Evolutionary conservation across 2,113 vertebrate genomes (phyloP), one percentile per base, ranked within the genome.

Genomic region (Halcyon malimbica): DNA sequence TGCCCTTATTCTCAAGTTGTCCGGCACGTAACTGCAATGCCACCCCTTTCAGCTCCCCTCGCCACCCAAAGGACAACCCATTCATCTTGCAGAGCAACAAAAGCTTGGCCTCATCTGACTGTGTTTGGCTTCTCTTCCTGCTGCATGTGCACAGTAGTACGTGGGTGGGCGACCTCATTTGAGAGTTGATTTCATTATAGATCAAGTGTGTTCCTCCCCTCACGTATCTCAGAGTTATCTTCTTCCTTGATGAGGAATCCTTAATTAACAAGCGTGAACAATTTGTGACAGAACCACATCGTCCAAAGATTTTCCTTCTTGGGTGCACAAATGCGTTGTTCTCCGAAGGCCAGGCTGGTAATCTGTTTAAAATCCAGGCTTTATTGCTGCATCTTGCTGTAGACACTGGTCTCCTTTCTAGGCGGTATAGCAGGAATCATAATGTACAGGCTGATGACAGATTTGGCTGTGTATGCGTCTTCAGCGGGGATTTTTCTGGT

Each of bases 91-190:
- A 90, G 65, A 65, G 31, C 77, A 41, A 86, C 68, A 88, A 75
- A 81, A 90, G 73, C 86, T 57, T 94, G 86, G 62, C 80, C 89
- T 91, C 86, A 14, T 76, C 87, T 89, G 44, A 4, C 74, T 2
- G 53, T 21, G 0, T 64, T 91, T 87, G 90, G 89, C 95, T 95
- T 44, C 6, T 33, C 75, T 46, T 87, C 68, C 68, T 4, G 5
- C 62, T 93, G 83, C 4, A 3, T n/a, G 26, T 51, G 68, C 85
- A 44, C 76, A 51, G 76, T 33, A n/a, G 37, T 35, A 79, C 69
- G 4, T 87, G 91, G 95, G 92, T 94, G 91, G 94, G 86, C 70
- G 57, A 92, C 90, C 95, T 96, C 94, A 89, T 96, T 91, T 87
- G 90, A 33, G 69, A 92, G 81, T 29, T 93, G 89, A 92, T 96